phyloP scores from a whole-genome alignment of 2,888 invertebrate species.

The Biston betularia region DNA sequence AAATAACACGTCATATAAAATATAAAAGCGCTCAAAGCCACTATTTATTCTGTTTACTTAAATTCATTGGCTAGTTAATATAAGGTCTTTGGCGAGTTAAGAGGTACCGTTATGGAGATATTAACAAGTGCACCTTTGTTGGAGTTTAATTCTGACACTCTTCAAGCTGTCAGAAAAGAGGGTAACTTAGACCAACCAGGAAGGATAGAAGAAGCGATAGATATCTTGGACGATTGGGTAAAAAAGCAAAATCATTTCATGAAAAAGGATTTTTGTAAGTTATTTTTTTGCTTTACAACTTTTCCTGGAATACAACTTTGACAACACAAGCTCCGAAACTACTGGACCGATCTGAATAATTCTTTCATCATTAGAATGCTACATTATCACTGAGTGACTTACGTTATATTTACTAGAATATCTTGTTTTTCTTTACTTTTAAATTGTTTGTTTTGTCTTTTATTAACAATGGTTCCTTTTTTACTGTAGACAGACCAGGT shows the following conservation, averaged over 20 bases:
- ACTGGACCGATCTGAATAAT: too few relatives aligned
- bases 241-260: constrained; percentile 59
- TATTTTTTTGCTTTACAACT: not conserved
- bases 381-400: too few relatives aligned
- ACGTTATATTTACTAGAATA: too few relatives aligned
- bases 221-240: constrained; percentile 63
- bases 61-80: not conserved
- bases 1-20: not conserved
- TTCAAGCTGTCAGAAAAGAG: constrained; percentile 54
- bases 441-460: too few relatives aligned
- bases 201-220: constrained; percentile 56
- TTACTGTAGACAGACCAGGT: too few relatives aligned
- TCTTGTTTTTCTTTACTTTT: too few relatives aligned
- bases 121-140: constrained; percentile 44
- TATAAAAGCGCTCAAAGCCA: not conserved
- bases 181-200: constrained; percentile 52
- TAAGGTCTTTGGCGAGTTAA: not conserved
- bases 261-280: constrained; percentile 63
- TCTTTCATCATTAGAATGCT: too few relatives aligned
- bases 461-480: too few relatives aligned
- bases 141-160: constrained; percentile 48
- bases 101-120: constrained; percentile 46
- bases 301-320: too few relatives aligned
- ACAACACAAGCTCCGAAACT: too few relatives aligned
- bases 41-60: not conserved